phyloP scores from a whole-genome alignment of 1,140 invertebrate genomes.

The Drosophila lini region DNA sequence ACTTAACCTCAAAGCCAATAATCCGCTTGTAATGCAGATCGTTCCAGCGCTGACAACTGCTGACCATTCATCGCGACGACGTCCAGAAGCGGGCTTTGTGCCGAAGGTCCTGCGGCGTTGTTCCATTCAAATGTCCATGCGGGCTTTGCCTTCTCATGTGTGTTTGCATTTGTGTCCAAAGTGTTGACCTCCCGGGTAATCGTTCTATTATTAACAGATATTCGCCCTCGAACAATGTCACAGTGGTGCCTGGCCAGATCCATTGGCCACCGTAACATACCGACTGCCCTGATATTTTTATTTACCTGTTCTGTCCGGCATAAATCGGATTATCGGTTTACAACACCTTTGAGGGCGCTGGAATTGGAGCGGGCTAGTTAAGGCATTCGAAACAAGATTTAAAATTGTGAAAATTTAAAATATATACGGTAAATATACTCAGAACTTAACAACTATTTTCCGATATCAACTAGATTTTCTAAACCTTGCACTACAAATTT shows the following conservation, averaged over 20 bases:
- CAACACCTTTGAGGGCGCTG: slow-evolving; percentile 39
- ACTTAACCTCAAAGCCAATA: slow-evolving; percentile 82
- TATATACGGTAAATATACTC: not conserved
- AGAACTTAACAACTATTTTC: not conserved
- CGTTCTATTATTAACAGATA: slow-evolving; percentile 77
- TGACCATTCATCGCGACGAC: slow-evolving; percentile 27
- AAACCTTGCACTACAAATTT: not conserved
- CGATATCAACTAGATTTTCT: no score
- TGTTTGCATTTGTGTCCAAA: slow-evolving; percentile 49
- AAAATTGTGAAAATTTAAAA: not conserved
- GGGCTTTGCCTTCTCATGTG: slow-evolving; percentile 25
- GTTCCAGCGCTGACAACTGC: slow-evolving; percentile 50
- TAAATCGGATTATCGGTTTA: slow-evolving; percentile 53
- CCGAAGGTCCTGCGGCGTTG: slow-evolving; percentile 53
- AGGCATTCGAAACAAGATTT: not conserved
- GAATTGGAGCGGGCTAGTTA: slow-evolving; percentile 12
- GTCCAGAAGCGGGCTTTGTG: slow-evolving; percentile 36
- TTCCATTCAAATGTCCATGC: slow-evolving; percentile 72
- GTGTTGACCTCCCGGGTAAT: slow-evolving; percentile 76
- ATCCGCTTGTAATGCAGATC: slow-evolving; percentile 78
- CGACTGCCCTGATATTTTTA: slow-evolving; percentile 12
- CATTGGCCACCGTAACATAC: slow-evolving; percentile 35
- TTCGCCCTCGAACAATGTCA: slow-evolving; percentile 67
- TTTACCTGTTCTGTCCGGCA: slow-evolving; percentile 70
- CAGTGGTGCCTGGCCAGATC: slow-evolving; percentile 45